Base-by-base conservation (phyloP, 2,797 vertebrate species). In the Adelosebastes latens region DNA sequence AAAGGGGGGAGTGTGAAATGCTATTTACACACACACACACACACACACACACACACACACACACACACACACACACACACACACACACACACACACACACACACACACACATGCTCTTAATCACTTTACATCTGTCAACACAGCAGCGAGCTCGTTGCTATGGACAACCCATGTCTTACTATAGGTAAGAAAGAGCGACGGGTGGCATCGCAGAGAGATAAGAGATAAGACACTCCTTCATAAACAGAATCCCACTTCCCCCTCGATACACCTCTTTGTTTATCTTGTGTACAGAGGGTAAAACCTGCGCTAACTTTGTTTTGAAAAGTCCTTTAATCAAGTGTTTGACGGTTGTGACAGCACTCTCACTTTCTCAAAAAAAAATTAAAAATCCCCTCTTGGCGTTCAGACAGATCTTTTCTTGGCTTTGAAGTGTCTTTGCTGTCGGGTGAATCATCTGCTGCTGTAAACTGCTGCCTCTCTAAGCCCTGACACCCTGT, bases 131-230 rank as follows among this genome's bases (percentile, higher is more conserved):
- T 89, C 78, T 81, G 80, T 88, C 69, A 81, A 74, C 60, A 82
- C 62, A 65, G 42, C 58, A 87, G 67, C 27, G 16, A 81, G 76
- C 78, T 81, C 86, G 92, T 94, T 95, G 93, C 92, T 88, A 94
- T 80, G 90, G 93, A 88, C 85, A 89, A 84, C 85, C 73, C 83
- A 53, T 63, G 68, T 87, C 16, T 85, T 80, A 85, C 32, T 63
- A 71, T 18, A 59, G n/a, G 69, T 60, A 67, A 66, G 72, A 78
- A 34, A 46, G 58, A 52, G 53, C 32, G 42, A 76, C 18, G 56
- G 24, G 36, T 25, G 34, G 59, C 62, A 79, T 77, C 29, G 39
- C 14, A 58, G 14, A 56, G 56, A 49, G 6, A 58, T 39, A 58
- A 46, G 22, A 53, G 8, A 42, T 16, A 24, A 27, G 20, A 49